Conservation (phyloP, 2,888 invertebrate genomes). For the Dasysyrphus albostriatus region DNA sequence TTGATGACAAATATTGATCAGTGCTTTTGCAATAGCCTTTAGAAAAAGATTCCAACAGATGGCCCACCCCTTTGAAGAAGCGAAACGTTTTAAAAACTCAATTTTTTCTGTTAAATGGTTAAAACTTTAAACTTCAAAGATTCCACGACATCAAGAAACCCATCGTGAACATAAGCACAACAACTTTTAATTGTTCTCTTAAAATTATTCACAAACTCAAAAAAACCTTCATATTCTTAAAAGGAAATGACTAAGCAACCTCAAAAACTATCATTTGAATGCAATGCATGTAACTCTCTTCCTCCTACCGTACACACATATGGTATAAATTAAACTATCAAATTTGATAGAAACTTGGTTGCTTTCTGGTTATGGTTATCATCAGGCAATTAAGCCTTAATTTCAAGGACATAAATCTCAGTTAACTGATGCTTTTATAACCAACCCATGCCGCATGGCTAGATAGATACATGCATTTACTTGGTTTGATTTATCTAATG, state of each 20-base stretch:
- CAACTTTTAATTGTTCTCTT: not conserved
- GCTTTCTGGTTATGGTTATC: constrained; percentile 45
- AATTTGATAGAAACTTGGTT: constrained; percentile 25
- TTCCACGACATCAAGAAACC: too few species aligned
- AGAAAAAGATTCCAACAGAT: too few species aligned
- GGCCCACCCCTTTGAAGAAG: too few species aligned
- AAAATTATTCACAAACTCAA: not conserved
- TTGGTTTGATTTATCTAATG: constrained; percentile 46
- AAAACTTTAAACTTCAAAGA: too few species aligned
- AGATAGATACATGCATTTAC: too few species aligned
- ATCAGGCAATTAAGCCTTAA: constrained; percentile 48
- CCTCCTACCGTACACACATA: not conserved
- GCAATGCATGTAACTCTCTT: not conserved
- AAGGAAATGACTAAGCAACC: not conserved
- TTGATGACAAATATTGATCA: too few species aligned
- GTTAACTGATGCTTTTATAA: constrained; percentile 24
- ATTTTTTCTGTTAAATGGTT: too few species aligned
- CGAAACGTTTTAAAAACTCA: too few species aligned
- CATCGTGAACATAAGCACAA: too few species aligned
- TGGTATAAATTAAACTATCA: not conserved
- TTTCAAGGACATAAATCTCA: constrained; percentile 57
- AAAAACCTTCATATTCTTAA: not conserved
- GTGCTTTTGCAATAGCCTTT: too few species aligned
- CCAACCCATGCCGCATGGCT: constrained; percentile 1
- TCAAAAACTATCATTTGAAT: constrained; percentile 14